Evolutionary conservation across 2,888 invertebrate species (phyloP), one percentile per base, ranked within the genome.

Genomic region (Cryptophagus acutangulus): DNA sequence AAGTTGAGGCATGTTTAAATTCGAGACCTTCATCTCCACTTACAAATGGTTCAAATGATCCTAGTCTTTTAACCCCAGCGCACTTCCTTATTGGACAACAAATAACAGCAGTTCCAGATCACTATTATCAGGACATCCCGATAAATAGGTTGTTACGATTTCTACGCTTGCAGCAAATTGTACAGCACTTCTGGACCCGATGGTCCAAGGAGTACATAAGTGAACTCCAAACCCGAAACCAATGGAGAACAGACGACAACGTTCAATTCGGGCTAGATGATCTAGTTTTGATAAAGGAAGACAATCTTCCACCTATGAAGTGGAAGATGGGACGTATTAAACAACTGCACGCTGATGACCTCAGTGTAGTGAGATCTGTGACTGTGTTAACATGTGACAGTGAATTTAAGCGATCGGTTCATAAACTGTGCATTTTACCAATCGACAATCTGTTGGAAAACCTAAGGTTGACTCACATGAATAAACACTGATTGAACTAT

Each of bases 201-300:
- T 38, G 17, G 24, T 30, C n/a, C 15, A 18, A 34, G 9, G 20
- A 45, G 30, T 41, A 41, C 13, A 10, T 34, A 6, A 16, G 17
- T 3, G 26, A 14, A 8, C 24, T 41, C 9, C 41, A 41, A 18
- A 12, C 12, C 2, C 17, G 34, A 14, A 14, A 12, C 8, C 37
- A 41, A 26, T 41, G 41, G 34, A 28, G 30, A 18, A n/a, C n/a
- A 6, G n/a, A 17, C 13, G 29, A 9, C 9, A 14, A 17, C 3
- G 18, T 34, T 2, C 5, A 34, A 10, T 16, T 30, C 1, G 24
- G 26, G 10, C 24, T 18, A 5, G 36, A 30, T 8, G n/a, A 12
- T 12, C 4, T 40, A 6, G 40, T 40, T 6, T 17, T 40, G n/a
- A 18, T 40, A 2, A 40, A 36, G 29, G 35, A 36, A n/a, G 30